phyloP scores from a whole-genome alignment of 2,888 invertebrate genomes.

The Smittia sp. region DNA sequence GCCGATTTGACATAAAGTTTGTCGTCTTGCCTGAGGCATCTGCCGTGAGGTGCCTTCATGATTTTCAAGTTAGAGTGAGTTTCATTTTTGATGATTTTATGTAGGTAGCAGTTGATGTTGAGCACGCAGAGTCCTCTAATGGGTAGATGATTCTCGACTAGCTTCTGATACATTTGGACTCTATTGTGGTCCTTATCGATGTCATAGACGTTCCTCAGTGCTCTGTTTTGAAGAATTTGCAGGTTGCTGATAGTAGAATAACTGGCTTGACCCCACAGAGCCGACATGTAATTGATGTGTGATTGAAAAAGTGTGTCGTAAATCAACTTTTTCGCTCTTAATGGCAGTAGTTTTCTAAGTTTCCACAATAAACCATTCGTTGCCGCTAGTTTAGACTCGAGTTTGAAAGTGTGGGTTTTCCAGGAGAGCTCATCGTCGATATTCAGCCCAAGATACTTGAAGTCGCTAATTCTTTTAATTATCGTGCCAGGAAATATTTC shows the following conservation, averaged over 20 bases:
- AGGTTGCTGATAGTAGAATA: not conserved
- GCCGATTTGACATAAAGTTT: not conserved
- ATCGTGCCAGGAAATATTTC: too few species aligned
- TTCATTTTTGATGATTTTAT: not conserved
- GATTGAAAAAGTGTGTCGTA: too few species aligned
- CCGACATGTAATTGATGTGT: not conserved
- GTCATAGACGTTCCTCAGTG: not conserved
- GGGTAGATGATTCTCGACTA: not conserved
- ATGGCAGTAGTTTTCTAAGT: not conserved
- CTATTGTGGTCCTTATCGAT: not conserved
- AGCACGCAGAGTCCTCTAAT: not conserved
- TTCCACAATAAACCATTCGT: not conserved
- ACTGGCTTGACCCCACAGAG: not conserved
- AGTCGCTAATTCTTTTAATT: too few species aligned
- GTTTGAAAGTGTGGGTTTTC: too few species aligned
- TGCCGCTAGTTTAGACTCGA: not conserved
- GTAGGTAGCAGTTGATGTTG: not conserved
- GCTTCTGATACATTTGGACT: not conserved
- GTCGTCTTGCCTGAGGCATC: not conserved
- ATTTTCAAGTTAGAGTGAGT: not conserved
- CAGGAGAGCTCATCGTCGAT: too few species aligned
- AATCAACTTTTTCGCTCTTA: not conserved
- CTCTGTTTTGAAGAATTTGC: not conserved
- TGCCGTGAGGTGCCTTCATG: not conserved
- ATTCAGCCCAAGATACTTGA: too few species aligned